Evolutionary conservation across 2,888 invertebrate genomes (phyloP).

Genomic region (Lutraria lutraria): DNA sequence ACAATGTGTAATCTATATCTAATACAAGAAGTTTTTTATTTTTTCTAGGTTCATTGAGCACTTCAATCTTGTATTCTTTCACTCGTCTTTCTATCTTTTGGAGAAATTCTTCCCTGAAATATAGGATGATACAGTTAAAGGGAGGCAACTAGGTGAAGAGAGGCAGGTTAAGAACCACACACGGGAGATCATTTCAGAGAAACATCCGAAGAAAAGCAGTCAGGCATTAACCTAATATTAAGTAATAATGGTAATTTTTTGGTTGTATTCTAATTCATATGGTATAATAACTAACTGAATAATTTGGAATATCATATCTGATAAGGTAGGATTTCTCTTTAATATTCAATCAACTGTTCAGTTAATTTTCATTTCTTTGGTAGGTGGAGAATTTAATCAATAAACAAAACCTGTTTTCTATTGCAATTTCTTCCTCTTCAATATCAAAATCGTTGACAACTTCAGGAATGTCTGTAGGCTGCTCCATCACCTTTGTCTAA

Average conservation of each 20-base stretch:
- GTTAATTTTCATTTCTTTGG: too few species aligned
- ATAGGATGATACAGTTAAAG: not conserved
- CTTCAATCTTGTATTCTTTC: slow-evolving; percentile 93
- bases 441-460: slow-evolving; percentile 96
- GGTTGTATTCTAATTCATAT: too few species aligned
- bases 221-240: too few species aligned
- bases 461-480: slow-evolving; percentile 93
- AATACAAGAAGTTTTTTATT: slow-evolving; percentile 96
- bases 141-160: not conserved
- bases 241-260: too few species aligned
- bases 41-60: slow-evolving; percentile 93
- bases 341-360: too few species aligned
- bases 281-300: too few species aligned
- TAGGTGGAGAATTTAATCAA: too few species aligned
- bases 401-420: slow-evolving; percentile 84
- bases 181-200: too few species aligned
- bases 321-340: too few species aligned
- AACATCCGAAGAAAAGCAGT: too few species aligned
- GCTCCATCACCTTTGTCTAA: slow-evolving; percentile 91
- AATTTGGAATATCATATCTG: too few species aligned
- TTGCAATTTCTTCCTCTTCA: slow-evolving; percentile 91
- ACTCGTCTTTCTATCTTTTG: slow-evolving; percentile 91
- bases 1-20: slow-evolving; percentile 98
- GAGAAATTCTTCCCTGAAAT: slow-evolving; percentile 87
- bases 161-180: not conserved